Percentiles rank a stretch among this genome's conserved stretches.
These are phyloP conservation scores for Tenodera sinensis DNA, from an alignment of 2,888 invertebrate species.

Conservation along the genomic window DNA sequence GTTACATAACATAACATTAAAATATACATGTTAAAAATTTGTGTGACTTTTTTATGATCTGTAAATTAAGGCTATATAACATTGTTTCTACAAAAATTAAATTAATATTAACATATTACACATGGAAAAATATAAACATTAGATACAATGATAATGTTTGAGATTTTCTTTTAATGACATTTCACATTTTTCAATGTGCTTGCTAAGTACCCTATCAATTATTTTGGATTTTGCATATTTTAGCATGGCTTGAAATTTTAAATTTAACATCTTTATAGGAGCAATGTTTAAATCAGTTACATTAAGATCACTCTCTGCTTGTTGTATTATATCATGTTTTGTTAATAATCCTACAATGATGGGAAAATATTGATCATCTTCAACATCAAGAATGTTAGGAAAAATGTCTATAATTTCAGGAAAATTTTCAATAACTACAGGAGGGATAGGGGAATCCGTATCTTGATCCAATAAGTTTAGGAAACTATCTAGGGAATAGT, in stretches of 20 bases:
- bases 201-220: background rate
- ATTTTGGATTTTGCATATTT: background rate
- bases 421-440: background rate
- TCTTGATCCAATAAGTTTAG: background rate
- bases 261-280: background rate
- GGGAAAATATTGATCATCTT: background rate
- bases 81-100: too few species aligned
- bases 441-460: background rate
- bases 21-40: too few species aligned
- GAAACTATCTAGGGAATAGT: background rate
- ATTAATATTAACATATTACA: too few species aligned
- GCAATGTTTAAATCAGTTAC: background rate
- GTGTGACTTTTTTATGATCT: too few species aligned
- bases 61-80: too few species aligned
- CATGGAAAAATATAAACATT: background rate
- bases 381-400: background rate
- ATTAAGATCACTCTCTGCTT: background rate
- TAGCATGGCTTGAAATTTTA: background rate
- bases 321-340: background rate
- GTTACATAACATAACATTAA: too few species aligned
- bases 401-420: background rate
- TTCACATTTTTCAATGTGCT: background rate
- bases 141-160: background rate
- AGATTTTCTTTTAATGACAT: background rate
- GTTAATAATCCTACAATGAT: background rate